These are phyloP conservation scores for Meliscaeva auricollis DNA, from an alignment of 2,888 invertebrate species.

Conservation along the genomic window DNA sequence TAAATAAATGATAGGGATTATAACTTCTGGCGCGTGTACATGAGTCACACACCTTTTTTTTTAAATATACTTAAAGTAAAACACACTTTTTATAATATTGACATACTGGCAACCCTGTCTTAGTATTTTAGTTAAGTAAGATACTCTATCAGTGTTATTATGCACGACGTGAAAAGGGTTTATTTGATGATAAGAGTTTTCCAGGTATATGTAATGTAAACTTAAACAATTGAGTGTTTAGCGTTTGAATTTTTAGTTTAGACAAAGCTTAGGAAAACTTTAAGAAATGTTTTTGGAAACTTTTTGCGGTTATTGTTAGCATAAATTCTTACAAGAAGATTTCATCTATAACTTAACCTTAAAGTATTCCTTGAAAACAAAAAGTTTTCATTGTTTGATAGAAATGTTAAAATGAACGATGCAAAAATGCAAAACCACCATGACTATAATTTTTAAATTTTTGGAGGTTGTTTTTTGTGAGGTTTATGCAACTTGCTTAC, in stretches of 20 bases:
- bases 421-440: too few relatives aligned
- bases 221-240: constrained; percentile 28
- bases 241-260: neutral
- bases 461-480: too few relatives aligned
- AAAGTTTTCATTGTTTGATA: too few relatives aligned
- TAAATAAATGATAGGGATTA: too few relatives aligned
- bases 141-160: constrained; percentile 27
- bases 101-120: neutral
- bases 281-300: neutral
- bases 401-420: too few relatives aligned
- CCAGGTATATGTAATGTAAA: constrained; percentile 18
- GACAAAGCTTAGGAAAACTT: neutral
- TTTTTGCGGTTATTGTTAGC: constrained; percentile 1
- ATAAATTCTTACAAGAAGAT: neutral
- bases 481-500: too few relatives aligned
- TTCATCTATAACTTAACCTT: too few relatives aligned
- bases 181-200: constrained; percentile 24
- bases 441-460: too few relatives aligned
- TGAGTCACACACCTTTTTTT: too few relatives aligned
- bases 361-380: neutral
- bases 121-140: constrained; percentile 8
- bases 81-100: too few relatives aligned
- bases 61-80: too few relatives aligned
- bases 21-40: too few relatives aligned
- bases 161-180: constrained; percentile 11